Evolutionary conservation across 2,113 vertebrate genomes (phyloP).

Genomic region (Hippoglossus stenolepis): DNA sequence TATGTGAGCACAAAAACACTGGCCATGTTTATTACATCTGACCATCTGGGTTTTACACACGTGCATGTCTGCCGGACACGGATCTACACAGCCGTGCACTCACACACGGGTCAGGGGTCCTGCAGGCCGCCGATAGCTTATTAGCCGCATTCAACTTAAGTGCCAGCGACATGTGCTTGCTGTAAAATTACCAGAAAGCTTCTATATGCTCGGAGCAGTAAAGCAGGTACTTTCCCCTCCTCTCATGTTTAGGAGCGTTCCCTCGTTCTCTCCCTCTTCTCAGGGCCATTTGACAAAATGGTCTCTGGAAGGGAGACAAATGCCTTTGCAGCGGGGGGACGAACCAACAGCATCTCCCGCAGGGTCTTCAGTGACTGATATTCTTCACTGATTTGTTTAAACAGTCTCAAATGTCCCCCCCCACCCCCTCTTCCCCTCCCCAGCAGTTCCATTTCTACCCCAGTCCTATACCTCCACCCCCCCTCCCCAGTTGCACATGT

Average conservation of each 20-base stretch:
- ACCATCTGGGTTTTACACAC: slow-evolving; percentile 75
- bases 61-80: slow-evolving; percentile 67
- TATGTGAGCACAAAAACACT: slow-evolving; percentile 64
- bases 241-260: slow-evolving; percentile 11
- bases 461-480: background rate
- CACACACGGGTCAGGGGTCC: slow-evolving; percentile 60
- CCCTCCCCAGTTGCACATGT: slow-evolving; percentile 57
- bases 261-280: slow-evolving; percentile 19
- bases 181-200: slow-evolving; percentile 16
- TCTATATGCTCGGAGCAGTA: slow-evolving; percentile 5
- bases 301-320: slow-evolving; percentile 60
- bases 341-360: slow-evolving; percentile 65
- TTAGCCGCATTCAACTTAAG: slow-evolving; percentile 46
- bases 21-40: slow-evolving; percentile 77
- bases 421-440: slow-evolving; percentile 20
- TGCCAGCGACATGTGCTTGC: slow-evolving; percentile 24
- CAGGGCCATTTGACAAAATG: slow-evolving; percentile 25
- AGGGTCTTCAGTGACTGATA: slow-evolving; percentile 69
- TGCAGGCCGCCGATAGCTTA: slow-evolving; percentile 49
- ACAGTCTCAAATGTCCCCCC: slow-evolving; percentile 72
- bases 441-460: background rate
- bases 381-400: slow-evolving; percentile 80
- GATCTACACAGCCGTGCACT: slow-evolving; percentile 40
- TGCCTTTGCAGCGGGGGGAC: slow-evolving; percentile 61
- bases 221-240: slow-evolving; percentile 23